A percentile compares a stretch with the other conserved stretches of the same genome.
These are phyloP conservation scores for Drosophila asahinai DNA, from an alignment of 1,140 invertebrate genomes.

Conservation along the genomic window DNA sequence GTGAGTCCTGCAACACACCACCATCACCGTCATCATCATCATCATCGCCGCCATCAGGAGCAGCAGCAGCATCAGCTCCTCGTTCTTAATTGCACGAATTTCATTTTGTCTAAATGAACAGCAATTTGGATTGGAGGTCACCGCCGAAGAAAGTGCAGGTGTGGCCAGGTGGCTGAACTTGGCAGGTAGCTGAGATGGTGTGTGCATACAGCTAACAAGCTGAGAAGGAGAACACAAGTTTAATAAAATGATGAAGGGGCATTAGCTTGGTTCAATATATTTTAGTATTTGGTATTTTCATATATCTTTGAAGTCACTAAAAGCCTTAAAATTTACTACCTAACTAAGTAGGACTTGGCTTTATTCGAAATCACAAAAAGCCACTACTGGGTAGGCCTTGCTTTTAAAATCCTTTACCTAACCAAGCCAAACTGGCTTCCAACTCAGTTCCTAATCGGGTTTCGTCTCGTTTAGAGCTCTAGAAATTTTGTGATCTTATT, in stretches of 20 bases:
- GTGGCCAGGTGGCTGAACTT: conserved; percentile 4
- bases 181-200: background rate
- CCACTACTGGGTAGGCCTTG: too few species aligned
- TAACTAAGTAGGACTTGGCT: too few species aligned
- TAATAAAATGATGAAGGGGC: background rate
- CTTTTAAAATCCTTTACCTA: too few species aligned
- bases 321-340: too few species aligned
- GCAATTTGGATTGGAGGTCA: conserved; percentile 71
- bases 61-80: conserved; percentile 39
- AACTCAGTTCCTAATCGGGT: too few species aligned
- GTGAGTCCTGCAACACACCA: conserved; percentile 29
- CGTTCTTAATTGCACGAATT: conserved; percentile 81
- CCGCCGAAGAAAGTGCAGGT: conserved; percentile 49
- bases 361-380: too few species aligned
- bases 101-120: conserved; percentile 84
- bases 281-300: too few species aligned
- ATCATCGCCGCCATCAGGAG: conserved; percentile 16
- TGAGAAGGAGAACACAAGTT: background rate
- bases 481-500: too few species aligned
- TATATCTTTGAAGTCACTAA: too few species aligned
- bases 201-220: conserved; percentile 7
- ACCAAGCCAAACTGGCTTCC: too few species aligned
- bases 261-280: background rate
- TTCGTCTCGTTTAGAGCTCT: too few species aligned
- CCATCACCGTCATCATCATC: conserved; percentile 11